Percentiles rank a stretch among this genome's conserved stretches.
These are phyloP conservation scores for Sclerodermus sp. DNA, from an alignment of 2,888 invertebrate genomes.

Conservation along the genomic window DNA sequence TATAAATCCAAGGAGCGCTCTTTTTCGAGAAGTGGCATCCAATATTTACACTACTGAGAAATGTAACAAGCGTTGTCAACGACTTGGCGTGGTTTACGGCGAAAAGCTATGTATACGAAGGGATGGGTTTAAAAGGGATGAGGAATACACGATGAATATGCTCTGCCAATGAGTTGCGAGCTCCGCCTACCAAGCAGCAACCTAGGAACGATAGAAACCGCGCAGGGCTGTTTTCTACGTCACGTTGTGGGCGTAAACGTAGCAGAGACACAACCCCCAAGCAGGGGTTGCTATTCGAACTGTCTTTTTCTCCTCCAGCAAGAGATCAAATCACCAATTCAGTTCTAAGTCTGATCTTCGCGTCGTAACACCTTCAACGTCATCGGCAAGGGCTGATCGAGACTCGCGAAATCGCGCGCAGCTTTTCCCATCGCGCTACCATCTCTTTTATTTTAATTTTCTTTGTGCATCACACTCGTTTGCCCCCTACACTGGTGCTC, in stretches of 20 bases:
- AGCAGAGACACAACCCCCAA: constrained; percentile 39
- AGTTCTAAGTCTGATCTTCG: constrained; percentile 40
- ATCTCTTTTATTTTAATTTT: too few relatives aligned
- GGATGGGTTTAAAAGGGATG: not conserved
- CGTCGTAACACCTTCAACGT: constrained; percentile 16
- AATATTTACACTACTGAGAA: too few relatives aligned
- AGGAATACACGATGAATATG: constrained; percentile 2
- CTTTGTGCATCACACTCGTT: too few relatives aligned
- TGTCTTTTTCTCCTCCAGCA: constrained; percentile 25
- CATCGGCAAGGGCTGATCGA: too few relatives aligned
- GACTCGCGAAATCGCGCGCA: too few relatives aligned
- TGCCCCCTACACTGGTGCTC: too few relatives aligned
- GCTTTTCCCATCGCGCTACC: too few relatives aligned
- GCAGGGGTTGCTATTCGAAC: constrained; percentile 9
- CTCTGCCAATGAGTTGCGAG: constrained; percentile 29
- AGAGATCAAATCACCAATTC: constrained; percentile 42
- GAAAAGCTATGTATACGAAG: too few relatives aligned
- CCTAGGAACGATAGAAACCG: constrained; percentile 27
- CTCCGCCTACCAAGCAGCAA: constrained; percentile 41
- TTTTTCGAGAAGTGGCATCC: too few relatives aligned
- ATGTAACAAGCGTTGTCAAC: too few relatives aligned
- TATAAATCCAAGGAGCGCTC: too few relatives aligned
- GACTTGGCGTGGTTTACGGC: too few relatives aligned
- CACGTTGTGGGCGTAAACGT: constrained; percentile 44
- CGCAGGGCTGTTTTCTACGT: constrained; percentile 39